These are phyloP conservation scores for Stenodema calcarata DNA, from an alignment of 2,888 invertebrate genomes.

Conservation along the genomic window DNA sequence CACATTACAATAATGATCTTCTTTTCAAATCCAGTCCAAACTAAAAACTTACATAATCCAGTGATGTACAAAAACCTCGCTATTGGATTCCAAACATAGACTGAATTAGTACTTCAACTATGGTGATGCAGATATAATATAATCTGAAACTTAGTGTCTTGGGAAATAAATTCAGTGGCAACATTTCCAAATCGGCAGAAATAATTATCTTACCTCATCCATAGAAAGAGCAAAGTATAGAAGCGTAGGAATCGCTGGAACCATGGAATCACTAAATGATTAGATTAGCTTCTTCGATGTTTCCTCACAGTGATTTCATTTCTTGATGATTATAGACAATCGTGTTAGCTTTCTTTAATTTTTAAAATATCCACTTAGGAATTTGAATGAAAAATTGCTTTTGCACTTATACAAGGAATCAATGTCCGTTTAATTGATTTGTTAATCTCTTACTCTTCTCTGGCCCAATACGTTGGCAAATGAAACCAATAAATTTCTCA, in stretches of 20 bases:
- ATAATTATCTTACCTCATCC: background rate
- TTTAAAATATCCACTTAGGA: background rate
- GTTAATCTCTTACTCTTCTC: too few relatives aligned
- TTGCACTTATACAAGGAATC: too few relatives aligned
- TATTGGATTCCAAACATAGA: too few relatives aligned
- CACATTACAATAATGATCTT: too few relatives aligned
- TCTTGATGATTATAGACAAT: background rate
- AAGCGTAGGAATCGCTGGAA: background rate
- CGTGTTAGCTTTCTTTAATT: background rate
- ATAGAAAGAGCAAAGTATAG: background rate
- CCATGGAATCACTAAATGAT: background rate
- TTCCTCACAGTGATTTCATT: background rate
- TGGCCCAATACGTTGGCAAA: background rate
- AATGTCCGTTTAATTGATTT: too few relatives aligned
- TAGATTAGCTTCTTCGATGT: background rate
- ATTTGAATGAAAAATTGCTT: background rate
- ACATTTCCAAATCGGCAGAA: background rate
- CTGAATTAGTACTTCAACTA: too few relatives aligned
- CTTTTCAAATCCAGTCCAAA: too few relatives aligned
- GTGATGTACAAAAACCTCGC: too few relatives aligned
- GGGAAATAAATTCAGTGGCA: conserved; percentile 19
- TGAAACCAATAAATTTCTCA: background rate
- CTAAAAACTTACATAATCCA: too few relatives aligned
- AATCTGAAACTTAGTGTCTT: background rate
- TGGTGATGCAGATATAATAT: too few relatives aligned